Evolutionary conservation across 2,888 invertebrate genomes (phyloP).

Genomic region (Lepetodrilus schrolli): DNA sequence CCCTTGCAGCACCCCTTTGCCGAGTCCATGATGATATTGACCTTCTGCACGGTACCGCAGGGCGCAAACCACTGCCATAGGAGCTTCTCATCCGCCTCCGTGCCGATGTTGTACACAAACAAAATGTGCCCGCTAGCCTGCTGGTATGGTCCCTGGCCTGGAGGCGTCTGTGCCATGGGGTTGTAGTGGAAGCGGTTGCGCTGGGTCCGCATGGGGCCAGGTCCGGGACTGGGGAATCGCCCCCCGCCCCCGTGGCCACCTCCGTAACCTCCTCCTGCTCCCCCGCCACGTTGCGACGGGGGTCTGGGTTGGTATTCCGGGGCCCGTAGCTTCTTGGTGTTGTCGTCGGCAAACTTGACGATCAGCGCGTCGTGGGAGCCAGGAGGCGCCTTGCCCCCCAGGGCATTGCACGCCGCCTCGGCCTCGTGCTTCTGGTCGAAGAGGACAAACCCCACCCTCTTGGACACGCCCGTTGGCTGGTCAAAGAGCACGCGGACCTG

Average conservation of each 20-base stretch:
- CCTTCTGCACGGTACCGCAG: conserved; percentile 75
- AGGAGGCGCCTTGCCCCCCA: conserved; percentile 87
- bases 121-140: conserved; percentile 62
- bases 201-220: conserved; percentile 51
- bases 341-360: conserved; percentile 90
- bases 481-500: conserved; percentile 93
- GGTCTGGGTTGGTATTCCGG: conserved; percentile 44
- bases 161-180: conserved; percentile 44
- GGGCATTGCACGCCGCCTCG: conserved; percentile 88
- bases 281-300: conserved; percentile 42
- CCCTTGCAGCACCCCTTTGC: conserved; percentile 73
- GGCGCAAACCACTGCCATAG: conserved; percentile 74
- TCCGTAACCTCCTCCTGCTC: no score
- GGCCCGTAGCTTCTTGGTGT: conserved; percentile 74
- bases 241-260: conserved; percentile 28
- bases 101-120: conserved; percentile 76
- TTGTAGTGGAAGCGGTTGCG: conserved; percentile 49
- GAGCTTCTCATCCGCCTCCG: conserved; percentile 73
- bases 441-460: conserved; percentile 90
- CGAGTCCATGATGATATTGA: conserved; percentile 73
- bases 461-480: conserved; percentile 88
- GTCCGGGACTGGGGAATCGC: conserved; percentile 38
- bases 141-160: neutral
- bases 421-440: conserved; percentile 92
- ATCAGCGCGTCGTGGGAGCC: conserved; percentile 88